Conservation (phyloP, 2,888 invertebrate species). For the Gastrophysa polygoni region DNA sequence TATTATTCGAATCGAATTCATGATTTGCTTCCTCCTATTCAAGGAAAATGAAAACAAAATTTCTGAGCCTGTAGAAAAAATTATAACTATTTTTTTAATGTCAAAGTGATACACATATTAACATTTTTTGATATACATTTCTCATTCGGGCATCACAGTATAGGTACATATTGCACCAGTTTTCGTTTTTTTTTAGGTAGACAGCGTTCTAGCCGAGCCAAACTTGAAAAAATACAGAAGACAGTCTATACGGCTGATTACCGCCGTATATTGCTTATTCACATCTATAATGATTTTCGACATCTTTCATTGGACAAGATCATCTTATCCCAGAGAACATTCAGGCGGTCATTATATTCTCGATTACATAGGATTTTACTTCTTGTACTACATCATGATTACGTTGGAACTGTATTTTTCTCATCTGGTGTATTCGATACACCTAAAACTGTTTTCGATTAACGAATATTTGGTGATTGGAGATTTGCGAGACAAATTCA, state of each 20-base stretch:
- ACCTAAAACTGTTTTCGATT: slow-evolving; percentile 57
- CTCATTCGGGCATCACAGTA: no score
- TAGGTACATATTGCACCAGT: no score
- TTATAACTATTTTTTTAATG: no score
- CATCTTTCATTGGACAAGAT: slow-evolving; percentile 12
- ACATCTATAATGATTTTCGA: slow-evolving; percentile 24
- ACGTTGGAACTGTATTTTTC: slow-evolving; percentile 66
- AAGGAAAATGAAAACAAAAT: no score
- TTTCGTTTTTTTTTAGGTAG: slow-evolving; percentile 23
- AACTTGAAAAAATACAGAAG: slow-evolving; percentile 13
- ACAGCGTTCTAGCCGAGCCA: slow-evolving; percentile 20
- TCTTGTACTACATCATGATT: slow-evolving; percentile 65
- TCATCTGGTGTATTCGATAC: slow-evolving; percentile 63
- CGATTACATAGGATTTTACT: slow-evolving; percentile 63
- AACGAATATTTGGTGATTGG: slow-evolving; percentile 16
- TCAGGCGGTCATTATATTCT: slow-evolving; percentile 8
- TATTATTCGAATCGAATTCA: no score
- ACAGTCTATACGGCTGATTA: slow-evolving; percentile 22
- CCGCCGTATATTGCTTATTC: slow-evolving; percentile 15
- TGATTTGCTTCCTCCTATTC: no score
- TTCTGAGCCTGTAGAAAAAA: no score
- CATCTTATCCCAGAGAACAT: slow-evolving; percentile 13
- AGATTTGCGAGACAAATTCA: background rate
- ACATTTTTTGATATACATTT: no score
- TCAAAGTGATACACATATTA: no score